Percentiles rank a stretch among this genome's conserved stretches.
These are phyloP conservation scores for Thyatira batis DNA, from an alignment of 2,888 invertebrate genomes.

Conservation along the genomic window DNA sequence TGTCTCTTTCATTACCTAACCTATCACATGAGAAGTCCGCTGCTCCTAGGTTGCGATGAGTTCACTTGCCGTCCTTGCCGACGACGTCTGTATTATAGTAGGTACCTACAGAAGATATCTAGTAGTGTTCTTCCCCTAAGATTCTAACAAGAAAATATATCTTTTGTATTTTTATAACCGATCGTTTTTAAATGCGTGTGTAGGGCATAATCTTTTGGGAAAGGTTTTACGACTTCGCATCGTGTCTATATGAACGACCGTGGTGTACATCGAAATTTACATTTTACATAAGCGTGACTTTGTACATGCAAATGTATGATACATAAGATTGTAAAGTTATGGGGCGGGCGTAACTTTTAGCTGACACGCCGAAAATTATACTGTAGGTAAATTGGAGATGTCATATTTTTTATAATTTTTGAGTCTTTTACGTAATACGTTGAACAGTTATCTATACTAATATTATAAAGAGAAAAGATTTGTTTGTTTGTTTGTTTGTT, in stretches of 20 bases:
- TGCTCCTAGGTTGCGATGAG: too few species aligned
- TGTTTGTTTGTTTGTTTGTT: too few species aligned
- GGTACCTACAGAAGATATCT: too few species aligned
- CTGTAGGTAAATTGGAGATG: not conserved
- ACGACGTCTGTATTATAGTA: too few species aligned
- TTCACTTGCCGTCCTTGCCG: too few species aligned
- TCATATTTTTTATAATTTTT: not conserved
- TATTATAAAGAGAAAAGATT: too few species aligned
- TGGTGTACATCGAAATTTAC: not conserved
- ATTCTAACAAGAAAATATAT: not conserved
- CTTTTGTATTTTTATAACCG: not conserved
- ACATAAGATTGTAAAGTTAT: not conserved
- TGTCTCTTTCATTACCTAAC: too few species aligned
- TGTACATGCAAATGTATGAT: not conserved
- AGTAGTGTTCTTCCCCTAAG: too few species aligned
- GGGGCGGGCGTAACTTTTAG: not conserved
- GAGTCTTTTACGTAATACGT: not conserved
- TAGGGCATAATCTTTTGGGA: not conserved
- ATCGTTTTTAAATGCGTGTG: not conserved
- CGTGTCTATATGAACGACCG: not conserved
- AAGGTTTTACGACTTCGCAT: not conserved
- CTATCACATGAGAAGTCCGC: too few species aligned
- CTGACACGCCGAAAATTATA: not conserved
- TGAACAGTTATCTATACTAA: not conserved
- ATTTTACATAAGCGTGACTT: conserved; percentile 16